Evolutionary conservation across 2,797 vertebrate genomes (phyloP), one percentile per base, ranked within the genome.

Genomic region (Glossophaga mutica): DNA sequence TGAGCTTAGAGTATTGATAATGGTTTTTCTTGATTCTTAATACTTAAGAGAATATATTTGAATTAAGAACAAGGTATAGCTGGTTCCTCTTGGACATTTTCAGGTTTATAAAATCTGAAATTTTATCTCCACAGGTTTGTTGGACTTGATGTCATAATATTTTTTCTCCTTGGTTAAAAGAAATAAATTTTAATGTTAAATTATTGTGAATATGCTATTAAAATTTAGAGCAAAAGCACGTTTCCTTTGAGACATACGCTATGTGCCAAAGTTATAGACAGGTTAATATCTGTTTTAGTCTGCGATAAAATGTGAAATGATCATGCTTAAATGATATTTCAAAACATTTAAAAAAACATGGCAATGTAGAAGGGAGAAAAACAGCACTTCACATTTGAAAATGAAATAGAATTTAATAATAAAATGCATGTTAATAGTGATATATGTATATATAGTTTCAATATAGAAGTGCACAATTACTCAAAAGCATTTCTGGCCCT

Each of bases 61-160:
- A 71, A 86, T 88, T 88, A 95, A 87, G 55, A 90, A 82, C 9
- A 92, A 88, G 10, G 19, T 46, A 81, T 2, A 95, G 57, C 11
- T 95, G 71, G 42, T 79, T 94, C 94, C 50, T 89, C 29, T 59
- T 77, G 37, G 9, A 26, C 46, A 84, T 46, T 95, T 92, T 91
- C 76, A 94, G 26, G 21, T 68, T 85, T 79, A 6, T 96, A 74
- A 95, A 24, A 94, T 88, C 59, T 91, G 85, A 95, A 94, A 90
- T 84, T 81, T n/a, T 76, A 77, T 68, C 7, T 84, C 37, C n/a
- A 91, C 4, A 22, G 39, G 19, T 90, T 78, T 90, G 3, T 5
- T 88, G 16, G 46, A 94, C 71, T 94, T 97, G 18, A 90, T 76
- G 18, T 83, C 83, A 89, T 82, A 92, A 42, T 81, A 89, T 55